Base-by-base conservation (phyloP, 2,113 vertebrate species). In the Rana temporaria region DNA sequence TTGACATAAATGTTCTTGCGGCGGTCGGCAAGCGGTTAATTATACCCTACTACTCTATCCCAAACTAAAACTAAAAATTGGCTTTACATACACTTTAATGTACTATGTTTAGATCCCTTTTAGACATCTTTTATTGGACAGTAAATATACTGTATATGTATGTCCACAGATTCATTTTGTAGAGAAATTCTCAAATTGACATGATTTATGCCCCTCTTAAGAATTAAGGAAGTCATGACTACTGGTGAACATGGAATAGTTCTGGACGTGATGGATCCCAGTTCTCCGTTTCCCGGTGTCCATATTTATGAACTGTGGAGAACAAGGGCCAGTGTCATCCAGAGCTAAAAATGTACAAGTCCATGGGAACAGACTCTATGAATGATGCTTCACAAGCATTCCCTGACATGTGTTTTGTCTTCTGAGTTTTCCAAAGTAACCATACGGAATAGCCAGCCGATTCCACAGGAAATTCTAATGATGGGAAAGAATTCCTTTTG, bases 401-500 rank as follows among this genome's bases (percentile, higher is more conserved):
- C 76, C 72, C 81, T 68, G 64, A 76, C 81, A 83, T 83, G 72
- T 83, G 81, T 83, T 83, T 76, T 52, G 81, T 83, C 81, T 83
- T 69, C 38, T 68, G 63, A 66, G 81, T 68, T 68, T 68, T 60
- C 38, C 7, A 76, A 83, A 83, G 72, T 66, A 66, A 82, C 55
- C 63, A 42, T 60, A 67, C 55, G 30, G 63, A 74, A 30, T 68
- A 60, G 67, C n/a, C 53, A 60, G 81, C 70, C 24, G 20, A 34
- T 57, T 76, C 60, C 71, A 83, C 81, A 75, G 81, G 81, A 83
- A 83, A 72, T 83, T 60, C 69, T 59, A 83, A 75, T 60, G 60
- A 75, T 83, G 81, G 81, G 81, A 83, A 83, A 83, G 80, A 76
- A 83, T 83, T 83, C 72, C 52, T 42, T 68, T 83, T 83, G 81